A percentile compares a stretch with the other conserved stretches of the same genome.
Conservation (phyloP, 1,140 invertebrate species). For the Gryon sp. region DNA sequence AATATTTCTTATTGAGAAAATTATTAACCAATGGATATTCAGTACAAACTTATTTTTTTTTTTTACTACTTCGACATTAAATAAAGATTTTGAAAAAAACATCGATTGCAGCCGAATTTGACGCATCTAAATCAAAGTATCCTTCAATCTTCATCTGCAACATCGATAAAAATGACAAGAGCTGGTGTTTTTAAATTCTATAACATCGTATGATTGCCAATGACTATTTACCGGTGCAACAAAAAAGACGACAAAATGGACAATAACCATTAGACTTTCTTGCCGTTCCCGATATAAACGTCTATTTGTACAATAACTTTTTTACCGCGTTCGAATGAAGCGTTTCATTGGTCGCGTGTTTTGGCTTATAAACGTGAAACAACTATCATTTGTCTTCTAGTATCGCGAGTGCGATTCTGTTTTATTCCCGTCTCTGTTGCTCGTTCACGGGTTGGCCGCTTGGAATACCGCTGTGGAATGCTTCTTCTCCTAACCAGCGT, state of each 20-base stretch:
- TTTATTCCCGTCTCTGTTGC: constrained; percentile 9
- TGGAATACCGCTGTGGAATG: constrained; percentile 42
- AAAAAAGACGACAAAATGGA: constrained; percentile 34
- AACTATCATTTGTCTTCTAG: constrained; percentile 54
- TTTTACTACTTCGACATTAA: too few species aligned
- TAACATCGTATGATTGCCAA: neutral
- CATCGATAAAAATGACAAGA: too few species aligned
- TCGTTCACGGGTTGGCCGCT: constrained; percentile 3
- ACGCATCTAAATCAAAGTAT: too few species aligned
- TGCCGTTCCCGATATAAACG: constrained; percentile 21
- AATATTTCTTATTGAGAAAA: too few species aligned
- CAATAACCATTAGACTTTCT: constrained; percentile 31
- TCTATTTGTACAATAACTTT: constrained; percentile 54
- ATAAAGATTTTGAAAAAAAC: too few species aligned
- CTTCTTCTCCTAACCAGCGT: constrained; percentile 71
- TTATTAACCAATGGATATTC: too few species aligned
- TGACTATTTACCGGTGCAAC: constrained; percentile 6
- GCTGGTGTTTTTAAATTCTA: neutral
- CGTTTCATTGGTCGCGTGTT: constrained; percentile 34
- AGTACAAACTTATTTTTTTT: too few species aligned
- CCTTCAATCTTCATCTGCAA: too few species aligned
- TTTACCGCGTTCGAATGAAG: constrained; percentile 27
- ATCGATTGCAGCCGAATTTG: too few species aligned
- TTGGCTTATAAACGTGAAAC: constrained; percentile 60
- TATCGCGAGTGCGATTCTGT: constrained; percentile 28